These are phyloP conservation scores for Pangasius macronema DNA, from an alignment of 2,797 vertebrate genomes.

Conservation along the genomic window DNA sequence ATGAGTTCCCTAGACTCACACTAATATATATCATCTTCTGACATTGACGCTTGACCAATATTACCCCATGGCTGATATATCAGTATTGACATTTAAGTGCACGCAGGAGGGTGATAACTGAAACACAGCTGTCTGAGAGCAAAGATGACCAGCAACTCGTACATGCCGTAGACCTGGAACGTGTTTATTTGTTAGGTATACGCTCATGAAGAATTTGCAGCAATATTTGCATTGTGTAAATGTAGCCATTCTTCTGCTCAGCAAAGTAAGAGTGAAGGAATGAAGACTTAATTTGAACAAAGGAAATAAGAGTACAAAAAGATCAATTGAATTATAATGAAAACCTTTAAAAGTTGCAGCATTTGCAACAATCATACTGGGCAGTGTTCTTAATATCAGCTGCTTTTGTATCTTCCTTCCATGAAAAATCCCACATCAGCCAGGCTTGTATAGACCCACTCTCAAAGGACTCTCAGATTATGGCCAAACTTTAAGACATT, in stretches of 20 bases:
- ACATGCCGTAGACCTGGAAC: background rate
- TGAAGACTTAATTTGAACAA: background rate
- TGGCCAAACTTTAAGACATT: slow-evolving; percentile 22
- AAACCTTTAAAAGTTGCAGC: background rate
- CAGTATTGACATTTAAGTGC: slow-evolving; percentile 9
- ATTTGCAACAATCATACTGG: too few relatives aligned
- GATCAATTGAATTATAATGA: background rate
- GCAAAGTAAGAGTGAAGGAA: background rate
- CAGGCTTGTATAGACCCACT: background rate
- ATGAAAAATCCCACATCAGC: background rate
- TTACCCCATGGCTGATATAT: slow-evolving; percentile 11
- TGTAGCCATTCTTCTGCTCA: background rate
- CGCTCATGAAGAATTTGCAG: background rate
- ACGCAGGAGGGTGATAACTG: background rate
- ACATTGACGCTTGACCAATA: background rate
- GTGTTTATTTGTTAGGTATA: background rate
- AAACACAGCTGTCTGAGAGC: slow-evolving; percentile 23
- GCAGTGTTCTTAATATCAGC: background rate
- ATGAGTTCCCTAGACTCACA: background rate
- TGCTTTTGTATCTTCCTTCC: slow-evolving; percentile 8
- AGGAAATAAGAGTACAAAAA: background rate
- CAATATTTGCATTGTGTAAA: background rate
- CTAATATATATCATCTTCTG: slow-evolving; percentile 14
- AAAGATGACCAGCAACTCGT: slow-evolving; percentile 3
- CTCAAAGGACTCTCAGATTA: slow-evolving; percentile 31